Evolutionary conservation across 2,113 vertebrate species (phyloP).

Genomic region (Aldabrachelys gigantea): DNA sequence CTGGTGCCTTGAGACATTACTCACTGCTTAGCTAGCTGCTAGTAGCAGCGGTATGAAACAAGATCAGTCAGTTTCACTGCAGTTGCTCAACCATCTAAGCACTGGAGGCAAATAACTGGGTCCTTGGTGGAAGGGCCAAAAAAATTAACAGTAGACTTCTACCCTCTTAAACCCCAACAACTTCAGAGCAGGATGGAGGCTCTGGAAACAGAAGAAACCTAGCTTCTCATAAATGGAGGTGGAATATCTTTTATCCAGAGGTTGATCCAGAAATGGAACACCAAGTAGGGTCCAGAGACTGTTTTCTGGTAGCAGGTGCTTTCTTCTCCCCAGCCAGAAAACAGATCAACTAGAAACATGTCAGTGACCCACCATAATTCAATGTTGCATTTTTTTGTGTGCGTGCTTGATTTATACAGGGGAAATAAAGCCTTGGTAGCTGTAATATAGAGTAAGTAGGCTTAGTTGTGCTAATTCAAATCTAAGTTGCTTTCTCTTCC

Average conservation of each 20-base stretch:
- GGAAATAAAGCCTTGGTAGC: background rate
- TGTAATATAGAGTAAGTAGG: background rate
- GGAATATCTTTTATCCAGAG: background rate
- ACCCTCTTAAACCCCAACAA: no score
- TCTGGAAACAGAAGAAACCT: background rate
- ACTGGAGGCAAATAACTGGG: background rate
- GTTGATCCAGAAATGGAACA: background rate
- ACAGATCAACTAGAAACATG: background rate
- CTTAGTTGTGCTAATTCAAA: background rate
- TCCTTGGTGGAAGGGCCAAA: background rate
- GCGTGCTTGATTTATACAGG: background rate
- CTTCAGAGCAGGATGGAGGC: background rate
- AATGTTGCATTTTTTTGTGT: background rate
- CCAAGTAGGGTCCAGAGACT: background rate
- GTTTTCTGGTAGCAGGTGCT: background rate
- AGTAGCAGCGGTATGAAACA: background rate
- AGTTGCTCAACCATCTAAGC: background rate
- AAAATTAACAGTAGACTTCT: background rate
- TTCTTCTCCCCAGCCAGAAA: background rate
- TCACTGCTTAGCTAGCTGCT: background rate
- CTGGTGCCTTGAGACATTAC: background rate
- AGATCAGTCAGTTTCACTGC: background rate
- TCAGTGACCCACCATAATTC: background rate
- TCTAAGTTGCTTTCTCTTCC: background rate
- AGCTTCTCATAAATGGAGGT: background rate